Conservation (phyloP, 2,797 vertebrate genomes). For the Yasuhikotakia modesta region DNA sequence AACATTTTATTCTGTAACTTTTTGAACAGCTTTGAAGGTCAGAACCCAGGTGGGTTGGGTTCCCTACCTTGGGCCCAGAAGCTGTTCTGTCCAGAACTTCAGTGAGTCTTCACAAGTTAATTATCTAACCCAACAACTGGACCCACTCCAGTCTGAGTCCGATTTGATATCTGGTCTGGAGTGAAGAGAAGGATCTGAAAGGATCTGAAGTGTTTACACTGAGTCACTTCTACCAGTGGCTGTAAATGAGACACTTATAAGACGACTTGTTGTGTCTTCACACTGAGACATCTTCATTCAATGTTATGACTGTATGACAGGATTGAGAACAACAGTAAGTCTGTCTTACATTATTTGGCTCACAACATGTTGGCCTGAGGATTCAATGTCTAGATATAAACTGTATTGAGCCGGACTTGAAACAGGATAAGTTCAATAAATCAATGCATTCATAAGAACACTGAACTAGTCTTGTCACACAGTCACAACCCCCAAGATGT, state of each 20-base stretch:
- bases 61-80: too few species aligned
- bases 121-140: background rate
- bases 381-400: background rate
- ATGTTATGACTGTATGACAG: background rate
- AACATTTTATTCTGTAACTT: too few species aligned
- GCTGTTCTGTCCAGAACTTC: too few species aligned
- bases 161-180: background rate
- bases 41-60: too few species aligned
- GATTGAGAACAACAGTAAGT: background rate
- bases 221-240: background rate
- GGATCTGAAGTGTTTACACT: background rate
- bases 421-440: background rate
- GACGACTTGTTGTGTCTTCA: background rate
- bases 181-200: too few species aligned
- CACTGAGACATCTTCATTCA: background rate
- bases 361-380: background rate
- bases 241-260: background rate
- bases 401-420: background rate
- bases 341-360: background rate
- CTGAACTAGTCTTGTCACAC: too few species aligned
- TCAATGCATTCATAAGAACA: background rate
- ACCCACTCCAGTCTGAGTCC: background rate
- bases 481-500: background rate
- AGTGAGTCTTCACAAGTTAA: too few species aligned
- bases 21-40: too few species aligned